Evolutionary conservation across 2,797 vertebrate genomes (phyloP).

Genomic region (Champsocephalus esox): DNA sequence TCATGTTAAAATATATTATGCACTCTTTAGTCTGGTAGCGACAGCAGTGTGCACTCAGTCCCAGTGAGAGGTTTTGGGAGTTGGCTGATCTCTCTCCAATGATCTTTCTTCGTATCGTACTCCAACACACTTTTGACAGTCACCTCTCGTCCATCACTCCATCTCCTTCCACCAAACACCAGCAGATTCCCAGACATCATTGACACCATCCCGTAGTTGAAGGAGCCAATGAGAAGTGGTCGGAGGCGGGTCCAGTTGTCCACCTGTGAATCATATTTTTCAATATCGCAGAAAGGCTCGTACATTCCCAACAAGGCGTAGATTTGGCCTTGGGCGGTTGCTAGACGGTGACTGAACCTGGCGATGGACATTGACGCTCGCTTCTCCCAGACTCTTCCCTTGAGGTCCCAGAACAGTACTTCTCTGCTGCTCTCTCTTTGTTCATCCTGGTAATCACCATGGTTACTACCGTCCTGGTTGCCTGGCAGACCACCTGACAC

Average conservation of each 20-base stretch:
- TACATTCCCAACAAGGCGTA: slow-evolving; percentile 93
- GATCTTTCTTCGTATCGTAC: slow-evolving; percentile 90
- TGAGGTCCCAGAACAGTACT: slow-evolving; percentile 81
- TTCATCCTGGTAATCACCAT: slow-evolving; percentile 74
- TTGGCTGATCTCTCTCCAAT: slow-evolving; percentile 92
- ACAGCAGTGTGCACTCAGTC: slow-evolving; percentile 89
- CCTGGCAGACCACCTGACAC: slow-evolving; percentile 90
- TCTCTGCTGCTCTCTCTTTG: slow-evolving; percentile 86
- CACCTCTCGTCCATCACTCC: slow-evolving; percentile 90
- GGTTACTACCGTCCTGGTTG: slow-evolving; percentile 65
- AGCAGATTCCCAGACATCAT: slow-evolving; percentile 86
- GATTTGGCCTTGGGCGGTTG: slow-evolving; percentile 85
- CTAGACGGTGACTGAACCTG: slow-evolving; percentile 93
- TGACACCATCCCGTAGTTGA: slow-evolving; percentile 90
- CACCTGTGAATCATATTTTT: slow-evolving; percentile 85
- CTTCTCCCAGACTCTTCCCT: slow-evolving; percentile 84
- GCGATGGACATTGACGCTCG: slow-evolving; percentile 91
- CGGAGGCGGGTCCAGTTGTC: slow-evolving; percentile 92
- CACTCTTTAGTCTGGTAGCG: slow-evolving; percentile 79
- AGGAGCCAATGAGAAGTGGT: slow-evolving; percentile 89
- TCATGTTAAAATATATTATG: not conserved
- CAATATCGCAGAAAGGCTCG: slow-evolving; percentile 96
- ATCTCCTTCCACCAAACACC: slow-evolving; percentile 93
- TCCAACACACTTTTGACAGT: slow-evolving; percentile 90
- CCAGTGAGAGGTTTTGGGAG: slow-evolving; percentile 90